Evolutionary conservation across 2,113 vertebrate species (phyloP), one percentile per base, ranked within the genome.

Genomic region (Mobula birostris): DNA sequence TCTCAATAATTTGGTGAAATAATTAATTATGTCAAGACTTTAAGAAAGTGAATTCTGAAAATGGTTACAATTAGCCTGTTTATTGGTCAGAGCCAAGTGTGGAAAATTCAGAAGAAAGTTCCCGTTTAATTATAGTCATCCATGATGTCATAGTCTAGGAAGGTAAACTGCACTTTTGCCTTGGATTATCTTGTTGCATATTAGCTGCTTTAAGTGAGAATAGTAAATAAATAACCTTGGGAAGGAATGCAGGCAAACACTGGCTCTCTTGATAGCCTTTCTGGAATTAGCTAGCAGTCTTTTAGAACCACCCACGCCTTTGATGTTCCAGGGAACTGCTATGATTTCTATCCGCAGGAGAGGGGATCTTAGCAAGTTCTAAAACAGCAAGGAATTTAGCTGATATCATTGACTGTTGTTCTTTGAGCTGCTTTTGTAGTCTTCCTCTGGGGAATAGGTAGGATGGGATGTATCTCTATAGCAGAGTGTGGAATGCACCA

Each of bases 1-100:
- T 70, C 70, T 76, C 70, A 74, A 32, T 40, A 74, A 9, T 93
- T 74, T 15, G 72, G 21, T 7, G 40, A 48, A 74, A 93, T 93
- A 92, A 24, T 92, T 72, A 93, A 48, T 93, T 93, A 1, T 68
- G 14, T 93, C 68, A 74, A 76, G 91, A 56, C 56, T 56, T 17
- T 93, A 29, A 93, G 36, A 93, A 74, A 74, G 56, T 9, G 24
- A 74, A 93, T 76, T 27, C 91, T 93, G 68, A 8, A 74, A 93
- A 29, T 93, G 29, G 68, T 66, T 48, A 29, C 63, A 74, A 93
- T 93, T 76, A 74, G 91, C 36, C 48, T 93, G 70, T 93, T 93
- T 56, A 74, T 24, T 93, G 68, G 85, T 63, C 85, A 32, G 29
- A 63, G 85, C 82, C 63, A 88, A 88, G 29, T 66, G 8, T 90